Evolutionary conservation across 2,797 vertebrate species (phyloP).

Genomic region (Centroberyx gerrardi): DNA sequence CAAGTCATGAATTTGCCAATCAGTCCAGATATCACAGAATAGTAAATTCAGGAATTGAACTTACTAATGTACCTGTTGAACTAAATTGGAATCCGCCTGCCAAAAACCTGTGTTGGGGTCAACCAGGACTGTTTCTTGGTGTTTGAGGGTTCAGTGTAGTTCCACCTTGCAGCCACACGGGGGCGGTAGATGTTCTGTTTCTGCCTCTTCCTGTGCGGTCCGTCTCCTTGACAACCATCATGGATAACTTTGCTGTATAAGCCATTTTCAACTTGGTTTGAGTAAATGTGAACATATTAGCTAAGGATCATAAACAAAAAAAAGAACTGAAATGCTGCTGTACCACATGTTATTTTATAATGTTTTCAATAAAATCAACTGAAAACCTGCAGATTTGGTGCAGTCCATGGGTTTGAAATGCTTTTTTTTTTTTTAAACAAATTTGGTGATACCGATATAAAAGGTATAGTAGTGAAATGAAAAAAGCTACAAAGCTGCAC

Average conservation of each 20-base stretch:
- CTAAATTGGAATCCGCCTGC: neutral
- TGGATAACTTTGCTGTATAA: constrained; percentile 54
- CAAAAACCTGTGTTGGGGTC: neutral
- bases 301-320: constrained; percentile 59
- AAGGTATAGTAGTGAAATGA: too few species aligned
- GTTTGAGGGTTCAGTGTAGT: constrained; percentile 29
- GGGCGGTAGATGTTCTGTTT: constrained; percentile 43
- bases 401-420: neutral
- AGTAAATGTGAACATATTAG: constrained; percentile 70
- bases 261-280: constrained; percentile 67
- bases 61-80: constrained; percentile 12
- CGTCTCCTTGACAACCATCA: constrained; percentile 31
- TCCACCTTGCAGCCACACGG: constrained; percentile 51
- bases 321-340: constrained; percentile 70
- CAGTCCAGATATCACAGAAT: constrained; percentile 15
- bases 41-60: constrained; percentile 11
- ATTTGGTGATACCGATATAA: neutral
- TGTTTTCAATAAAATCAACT: constrained; percentile 82
- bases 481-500: too few species aligned
- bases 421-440: too few species aligned
- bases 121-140: neutral
- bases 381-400: constrained; percentile 42
- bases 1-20: constrained; percentile 40
- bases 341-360: constrained; percentile 80
- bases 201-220: constrained; percentile 25